Percentiles rank a stretch among this genome's conserved stretches.
Evolutionary conservation across 2,888 invertebrate species (phyloP).

Genomic region (Phragmatobia fuliginosa): DNA sequence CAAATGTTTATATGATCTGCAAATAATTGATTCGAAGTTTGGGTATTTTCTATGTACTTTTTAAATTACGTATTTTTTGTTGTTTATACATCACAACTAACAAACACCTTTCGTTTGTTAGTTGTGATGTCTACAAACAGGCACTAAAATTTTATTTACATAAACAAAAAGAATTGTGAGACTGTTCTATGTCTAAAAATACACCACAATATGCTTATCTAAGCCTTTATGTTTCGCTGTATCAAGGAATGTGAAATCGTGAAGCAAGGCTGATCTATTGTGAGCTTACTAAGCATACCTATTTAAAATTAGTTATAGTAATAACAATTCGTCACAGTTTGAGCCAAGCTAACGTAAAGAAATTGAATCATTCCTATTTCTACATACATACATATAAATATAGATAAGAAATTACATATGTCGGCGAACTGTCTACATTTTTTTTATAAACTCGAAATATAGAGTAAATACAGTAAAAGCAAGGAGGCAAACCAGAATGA

Average conservation of each 20-base stretch:
- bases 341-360: conserved; percentile 27
- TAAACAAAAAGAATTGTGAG: background rate
- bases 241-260: conserved; percentile 43
- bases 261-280: no score
- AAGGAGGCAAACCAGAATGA: background rate
- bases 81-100: no score
- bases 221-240: conserved; percentile 12
- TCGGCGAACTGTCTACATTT: background rate
- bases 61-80: no score
- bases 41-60: no score
- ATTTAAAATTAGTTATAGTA: conserved; percentile 56
- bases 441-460: background rate
- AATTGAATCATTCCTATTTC: conserved; percentile 42
- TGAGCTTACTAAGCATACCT: conserved; percentile 44
- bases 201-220: background rate
- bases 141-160: background rate
- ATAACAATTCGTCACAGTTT: conserved; percentile 47
- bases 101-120: no score
- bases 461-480: background rate
- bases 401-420: background rate
- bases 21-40: no score
- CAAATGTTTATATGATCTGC: no score
- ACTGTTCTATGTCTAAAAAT: background rate
- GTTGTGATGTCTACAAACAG: background rate
- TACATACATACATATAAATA: background rate